A percentile compares a stretch with the other conserved stretches of the same genome.
These are phyloP conservation scores for Amphipoea lucens DNA, from an alignment of 2,888 invertebrate species.

Conservation along the genomic window DNA sequence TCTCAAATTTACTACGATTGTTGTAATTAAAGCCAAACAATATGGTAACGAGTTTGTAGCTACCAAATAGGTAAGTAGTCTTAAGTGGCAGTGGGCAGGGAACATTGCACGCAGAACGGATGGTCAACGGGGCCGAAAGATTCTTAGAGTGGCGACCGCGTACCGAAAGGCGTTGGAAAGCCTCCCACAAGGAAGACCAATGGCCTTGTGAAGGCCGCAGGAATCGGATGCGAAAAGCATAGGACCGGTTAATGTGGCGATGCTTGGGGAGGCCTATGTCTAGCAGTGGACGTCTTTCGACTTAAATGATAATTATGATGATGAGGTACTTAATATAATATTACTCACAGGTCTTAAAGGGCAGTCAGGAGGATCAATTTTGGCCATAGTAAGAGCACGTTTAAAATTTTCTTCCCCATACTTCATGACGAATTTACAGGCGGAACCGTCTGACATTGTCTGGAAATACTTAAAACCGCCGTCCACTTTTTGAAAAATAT, in stretches of 20 bases:
- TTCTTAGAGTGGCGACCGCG: not conserved
- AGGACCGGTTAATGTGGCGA: not conserved
- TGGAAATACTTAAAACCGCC: conserved; percentile 82
- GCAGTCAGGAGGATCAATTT: conserved; percentile 69
- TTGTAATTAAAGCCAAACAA: too few relatives aligned
- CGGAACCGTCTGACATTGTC: conserved; percentile 69
- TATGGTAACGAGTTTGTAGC: too few relatives aligned
- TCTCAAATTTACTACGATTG: too few relatives aligned
- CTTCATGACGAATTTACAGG: conserved; percentile 70
- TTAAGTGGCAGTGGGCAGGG: too few relatives aligned
- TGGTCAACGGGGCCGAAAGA: too few relatives aligned
- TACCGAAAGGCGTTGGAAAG: not conserved
- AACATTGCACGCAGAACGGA: too few relatives aligned
- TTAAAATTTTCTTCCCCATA: conserved; percentile 71
- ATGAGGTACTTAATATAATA: not conserved
- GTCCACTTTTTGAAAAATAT: conserved; percentile 77
- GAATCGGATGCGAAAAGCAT: not conserved
- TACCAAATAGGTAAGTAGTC: too few relatives aligned
- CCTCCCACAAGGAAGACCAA: not conserved
- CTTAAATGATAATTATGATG: not conserved
- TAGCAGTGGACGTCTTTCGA: not conserved
- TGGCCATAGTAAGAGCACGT: conserved; percentile 60
- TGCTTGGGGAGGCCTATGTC: too few relatives aligned
- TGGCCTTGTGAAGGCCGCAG: not conserved
- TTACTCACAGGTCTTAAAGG: conserved; percentile 73